phyloP scores from a whole-genome alignment of 2,888 invertebrate genomes.

The Melinopterus prodromus region DNA sequence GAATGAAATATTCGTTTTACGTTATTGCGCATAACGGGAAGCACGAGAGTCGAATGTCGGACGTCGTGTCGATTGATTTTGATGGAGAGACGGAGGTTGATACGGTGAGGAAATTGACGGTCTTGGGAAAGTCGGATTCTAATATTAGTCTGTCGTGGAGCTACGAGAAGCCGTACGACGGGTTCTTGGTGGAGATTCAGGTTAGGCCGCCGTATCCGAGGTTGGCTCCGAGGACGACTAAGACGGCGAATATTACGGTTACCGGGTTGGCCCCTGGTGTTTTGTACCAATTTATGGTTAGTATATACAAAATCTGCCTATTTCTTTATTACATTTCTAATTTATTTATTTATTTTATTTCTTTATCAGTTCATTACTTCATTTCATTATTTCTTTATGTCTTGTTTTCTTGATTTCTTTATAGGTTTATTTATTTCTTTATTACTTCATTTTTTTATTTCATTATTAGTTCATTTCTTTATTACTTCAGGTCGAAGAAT shows the following conservation, averaged over 20 bases:
- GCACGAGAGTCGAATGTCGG: conserved; percentile 69
- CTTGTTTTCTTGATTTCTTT: not conserved
- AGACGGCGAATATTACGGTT: conserved; percentile 60
- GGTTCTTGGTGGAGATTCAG: conserved; percentile 66
- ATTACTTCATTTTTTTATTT: no score
- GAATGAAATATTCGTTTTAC: conserved; percentile 75
- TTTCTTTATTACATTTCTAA: no score
- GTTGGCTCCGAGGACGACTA: conserved; percentile 60
- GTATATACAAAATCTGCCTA: not conserved
- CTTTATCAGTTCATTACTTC: no score
- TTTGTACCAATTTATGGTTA: conserved; percentile 66
- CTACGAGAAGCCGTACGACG: conserved; percentile 56
- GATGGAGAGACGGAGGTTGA: conserved; percentile 72
- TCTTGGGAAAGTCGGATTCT: conserved; percentile 62
- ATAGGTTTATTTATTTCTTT: not conserved
- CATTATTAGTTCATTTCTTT: no score
- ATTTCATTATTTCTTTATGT: no score
- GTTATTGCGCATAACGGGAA: conserved; percentile 72
- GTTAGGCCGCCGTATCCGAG: conserved; percentile 66
- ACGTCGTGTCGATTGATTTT: conserved; percentile 67
- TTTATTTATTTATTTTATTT: no score
- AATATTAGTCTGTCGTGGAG: conserved; percentile 70
- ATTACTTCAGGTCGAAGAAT: no score
- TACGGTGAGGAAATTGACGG: conserved; percentile 65
- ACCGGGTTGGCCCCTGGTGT: conserved; percentile 60